phyloP scores from a whole-genome alignment of 1,140 invertebrate genomes.

The Rhopalosiphum padi region DNA sequence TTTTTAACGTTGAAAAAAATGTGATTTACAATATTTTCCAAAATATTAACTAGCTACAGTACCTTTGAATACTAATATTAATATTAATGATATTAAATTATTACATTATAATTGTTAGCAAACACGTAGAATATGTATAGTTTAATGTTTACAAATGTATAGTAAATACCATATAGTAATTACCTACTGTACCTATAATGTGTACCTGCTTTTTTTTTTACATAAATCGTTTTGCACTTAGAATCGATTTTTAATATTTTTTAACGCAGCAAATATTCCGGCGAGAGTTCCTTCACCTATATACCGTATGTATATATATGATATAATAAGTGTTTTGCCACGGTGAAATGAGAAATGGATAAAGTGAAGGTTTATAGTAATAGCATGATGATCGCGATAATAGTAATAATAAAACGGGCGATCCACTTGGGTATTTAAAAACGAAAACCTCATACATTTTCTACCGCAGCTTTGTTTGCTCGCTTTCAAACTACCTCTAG shows the following conservation, averaged over 20 bases:
- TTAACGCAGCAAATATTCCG: neutral
- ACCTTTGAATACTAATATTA: too few relatives aligned
- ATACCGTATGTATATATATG: neutral
- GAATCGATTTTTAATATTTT: neutral
- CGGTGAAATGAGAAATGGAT: conserved; percentile 15
- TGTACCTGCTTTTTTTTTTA: neutral
- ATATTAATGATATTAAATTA: neutral
- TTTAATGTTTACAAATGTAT: neutral
- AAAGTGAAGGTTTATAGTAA: conserved; percentile 19
- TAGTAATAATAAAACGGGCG: neutral
- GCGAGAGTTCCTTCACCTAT: neutral
- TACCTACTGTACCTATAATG: neutral
- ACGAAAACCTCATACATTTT: neutral
- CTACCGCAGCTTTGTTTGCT: neutral
- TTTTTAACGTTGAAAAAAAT: neutral
- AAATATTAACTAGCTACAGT: neutral
- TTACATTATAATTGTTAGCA: neutral
- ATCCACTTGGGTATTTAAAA: neutral
- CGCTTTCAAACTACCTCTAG: conserved; percentile 2
- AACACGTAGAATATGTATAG: neutral
- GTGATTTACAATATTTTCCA: neutral
- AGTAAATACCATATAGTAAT: too few relatives aligned
- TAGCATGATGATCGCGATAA: neutral
- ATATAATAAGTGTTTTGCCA: neutral
- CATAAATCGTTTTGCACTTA: neutral